Evolutionary conservation across 1,140 invertebrate genomes (phyloP).

Genomic region (Zaprionus camerounensis): DNA sequence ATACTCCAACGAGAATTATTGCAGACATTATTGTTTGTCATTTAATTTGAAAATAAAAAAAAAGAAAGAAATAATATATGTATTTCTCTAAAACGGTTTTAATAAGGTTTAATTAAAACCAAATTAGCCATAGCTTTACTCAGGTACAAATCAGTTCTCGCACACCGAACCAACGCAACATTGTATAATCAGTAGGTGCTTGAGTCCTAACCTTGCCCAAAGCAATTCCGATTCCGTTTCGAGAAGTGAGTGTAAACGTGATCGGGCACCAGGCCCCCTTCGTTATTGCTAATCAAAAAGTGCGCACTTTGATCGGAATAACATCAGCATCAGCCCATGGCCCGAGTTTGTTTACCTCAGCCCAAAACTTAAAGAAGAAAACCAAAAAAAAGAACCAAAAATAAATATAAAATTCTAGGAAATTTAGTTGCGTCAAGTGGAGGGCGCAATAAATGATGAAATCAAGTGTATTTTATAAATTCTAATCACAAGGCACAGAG

Average conservation of each 20-base stretch:
- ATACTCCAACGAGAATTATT: not conserved
- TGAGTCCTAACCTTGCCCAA: slow-evolving; percentile 42
- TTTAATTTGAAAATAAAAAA: not conserved
- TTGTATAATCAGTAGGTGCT: slow-evolving; percentile 22
- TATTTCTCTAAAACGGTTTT: not conserved
- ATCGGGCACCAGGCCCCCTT: slow-evolving; percentile 24
- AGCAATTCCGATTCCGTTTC: slow-evolving; percentile 3
- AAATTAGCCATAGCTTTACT: not conserved
- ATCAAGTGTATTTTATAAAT: slow-evolving; percentile 75
- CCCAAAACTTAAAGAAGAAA: not conserved
- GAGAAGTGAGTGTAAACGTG: slow-evolving; percentile 28
- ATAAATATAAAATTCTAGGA: slow-evolving; percentile 27
- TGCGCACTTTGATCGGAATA: slow-evolving; percentile 35
- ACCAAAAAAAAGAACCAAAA: not conserved
- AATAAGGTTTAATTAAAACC: not conserved
- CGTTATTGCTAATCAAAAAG: slow-evolving; percentile 1
- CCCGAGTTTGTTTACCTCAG: slow-evolving; percentile 37
- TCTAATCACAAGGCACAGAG: slow-evolving; percentile 56
- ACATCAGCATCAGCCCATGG: slow-evolving; percentile 47
- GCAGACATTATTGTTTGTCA: too few species aligned
- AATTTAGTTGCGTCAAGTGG: slow-evolving; percentile 29
- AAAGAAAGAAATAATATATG: not conserved
- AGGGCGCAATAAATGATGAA: slow-evolving; percentile 58
- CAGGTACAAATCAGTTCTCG: not conserved
- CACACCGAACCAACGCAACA: slow-evolving; percentile 12